Evolutionary conservation across 1,140 invertebrate genomes (phyloP).

Genomic region (Brachionus sp.): DNA sequence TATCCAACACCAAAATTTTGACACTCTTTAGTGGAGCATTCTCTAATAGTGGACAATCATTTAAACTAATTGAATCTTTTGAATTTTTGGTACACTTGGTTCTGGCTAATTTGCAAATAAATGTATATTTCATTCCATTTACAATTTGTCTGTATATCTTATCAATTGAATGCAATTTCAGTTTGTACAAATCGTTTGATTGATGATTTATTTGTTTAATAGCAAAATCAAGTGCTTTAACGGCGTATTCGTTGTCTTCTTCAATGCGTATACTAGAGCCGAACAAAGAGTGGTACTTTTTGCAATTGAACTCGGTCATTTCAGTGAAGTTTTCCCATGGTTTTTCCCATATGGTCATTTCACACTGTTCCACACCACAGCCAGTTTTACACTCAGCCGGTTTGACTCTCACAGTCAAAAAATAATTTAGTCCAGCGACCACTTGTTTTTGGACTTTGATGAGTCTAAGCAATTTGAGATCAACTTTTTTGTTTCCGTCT

Average conservation of each 20-base stretch:
- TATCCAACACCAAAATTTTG: neutral
- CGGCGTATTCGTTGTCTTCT: neutral
- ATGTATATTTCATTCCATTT: constrained; percentile 17
- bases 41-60: neutral
- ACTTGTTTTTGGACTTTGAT: constrained; percentile 1
- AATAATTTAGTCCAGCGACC: constrained; percentile 21
- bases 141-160: constrained; percentile 36
- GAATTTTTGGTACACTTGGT: constrained; percentile 33
- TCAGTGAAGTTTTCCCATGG: constrained; percentile 32
- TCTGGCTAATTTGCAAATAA: neutral
- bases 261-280: constrained; percentile 4
- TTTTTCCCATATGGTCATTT: constrained; percentile 13
- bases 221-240: neutral
- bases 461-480: neutral
- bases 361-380: constrained; percentile 19
- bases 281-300: neutral
- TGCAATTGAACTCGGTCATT: constrained; percentile 17
- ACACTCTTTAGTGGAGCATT: neutral
- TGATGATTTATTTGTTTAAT: neutral
- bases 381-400: neutral
- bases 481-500: neutral
- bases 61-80: neutral
- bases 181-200: constrained; percentile 39
- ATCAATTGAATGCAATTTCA: neutral
- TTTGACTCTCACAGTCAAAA: neutral